Conservation (phyloP, 2,888 invertebrate species). For the Pandemis heparana region DNA sequence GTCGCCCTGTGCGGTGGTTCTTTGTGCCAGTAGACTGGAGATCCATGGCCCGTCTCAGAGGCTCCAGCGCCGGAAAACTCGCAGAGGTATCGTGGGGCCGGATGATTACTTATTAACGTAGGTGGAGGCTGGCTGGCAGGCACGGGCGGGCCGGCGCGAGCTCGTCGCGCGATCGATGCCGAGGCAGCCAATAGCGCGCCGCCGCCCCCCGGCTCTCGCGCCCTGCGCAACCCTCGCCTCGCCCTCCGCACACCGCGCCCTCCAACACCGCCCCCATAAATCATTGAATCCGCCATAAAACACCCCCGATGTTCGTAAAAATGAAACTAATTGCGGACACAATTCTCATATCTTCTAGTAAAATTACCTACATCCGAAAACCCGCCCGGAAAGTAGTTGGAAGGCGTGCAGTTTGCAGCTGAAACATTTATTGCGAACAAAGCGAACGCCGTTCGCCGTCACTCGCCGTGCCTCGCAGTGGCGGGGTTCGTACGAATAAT, state of each 20-base stretch:
- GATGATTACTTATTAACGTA: slow-evolving; percentile 86
- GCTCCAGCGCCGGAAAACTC: slow-evolving; percentile 82
- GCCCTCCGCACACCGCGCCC: slow-evolving; percentile 66
- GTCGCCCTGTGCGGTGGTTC: slow-evolving; percentile 76
- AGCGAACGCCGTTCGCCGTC: slow-evolving; percentile 71
- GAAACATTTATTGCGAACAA: slow-evolving; percentile 74
- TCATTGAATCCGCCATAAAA: slow-evolving; percentile 85
- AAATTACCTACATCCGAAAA: slow-evolving; percentile 70
- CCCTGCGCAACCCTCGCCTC: slow-evolving; percentile 76
- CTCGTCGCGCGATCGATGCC: slow-evolving; percentile 83
- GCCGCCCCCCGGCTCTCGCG: slow-evolving; percentile 74
- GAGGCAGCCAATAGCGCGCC: slow-evolving; percentile 83
- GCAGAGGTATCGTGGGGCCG: slow-evolving; percentile 83
- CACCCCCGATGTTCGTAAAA: slow-evolving; percentile 84
- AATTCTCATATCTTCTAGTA: slow-evolving; percentile 75
- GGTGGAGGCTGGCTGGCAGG: slow-evolving; percentile 81
- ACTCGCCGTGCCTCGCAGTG: slow-evolving; percentile 67
- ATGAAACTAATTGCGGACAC: slow-evolving; percentile 83
- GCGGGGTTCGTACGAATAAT: slow-evolving; percentile 80
- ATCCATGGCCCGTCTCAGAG: slow-evolving; percentile 79
- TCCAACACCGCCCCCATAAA: slow-evolving; percentile 82
- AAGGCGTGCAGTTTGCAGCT: slow-evolving; percentile 56
- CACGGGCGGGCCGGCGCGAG: slow-evolving; percentile 79
- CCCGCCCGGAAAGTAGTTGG: slow-evolving; percentile 64
- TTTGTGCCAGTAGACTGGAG: slow-evolving; percentile 81